Evolutionary conservation across 2,888 invertebrate species (phyloP).

Genomic region (Ypsolopha sequella): DNA sequence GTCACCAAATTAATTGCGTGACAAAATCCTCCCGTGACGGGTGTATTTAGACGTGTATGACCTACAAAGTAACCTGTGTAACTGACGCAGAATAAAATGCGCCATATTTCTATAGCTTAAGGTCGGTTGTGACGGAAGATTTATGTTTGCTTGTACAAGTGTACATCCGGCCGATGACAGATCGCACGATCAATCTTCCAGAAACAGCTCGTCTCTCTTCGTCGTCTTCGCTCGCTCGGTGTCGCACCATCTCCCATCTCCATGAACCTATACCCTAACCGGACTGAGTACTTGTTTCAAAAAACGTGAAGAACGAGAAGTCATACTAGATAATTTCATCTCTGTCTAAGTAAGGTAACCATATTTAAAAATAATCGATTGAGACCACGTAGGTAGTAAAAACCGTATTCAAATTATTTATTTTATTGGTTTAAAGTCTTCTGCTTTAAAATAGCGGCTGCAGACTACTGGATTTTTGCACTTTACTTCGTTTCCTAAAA

Average conservation of each 20-base stretch:
- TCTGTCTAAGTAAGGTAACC: no score
- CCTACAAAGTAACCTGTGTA: background rate
- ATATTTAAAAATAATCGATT: no score
- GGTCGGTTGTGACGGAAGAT: background rate
- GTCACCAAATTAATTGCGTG: background rate
- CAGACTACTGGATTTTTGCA: no score
- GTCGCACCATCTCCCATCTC: background rate
- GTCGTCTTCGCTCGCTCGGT: conserved; percentile 13
- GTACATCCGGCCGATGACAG: conserved; percentile 14
- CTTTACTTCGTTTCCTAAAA: no score
- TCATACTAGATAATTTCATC: no score
- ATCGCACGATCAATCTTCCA: conserved; percentile 23
- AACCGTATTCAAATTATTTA: no score
- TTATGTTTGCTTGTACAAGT: background rate
- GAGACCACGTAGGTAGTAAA: no score
- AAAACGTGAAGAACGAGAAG: no score
- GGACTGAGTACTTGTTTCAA: no score
- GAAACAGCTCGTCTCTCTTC: conserved; percentile 3
- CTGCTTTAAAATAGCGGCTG: no score
- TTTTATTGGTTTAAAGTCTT: no score
- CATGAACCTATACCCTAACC: no score
- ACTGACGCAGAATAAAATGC: background rate
- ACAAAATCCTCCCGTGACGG: conserved; percentile 1
- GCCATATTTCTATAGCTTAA: background rate
- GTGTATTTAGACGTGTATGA: background rate